These are phyloP conservation scores for Prionailurus bengalensis DNA, from an alignment of 2,113 vertebrate genomes.

Conservation along the genomic window DNA sequence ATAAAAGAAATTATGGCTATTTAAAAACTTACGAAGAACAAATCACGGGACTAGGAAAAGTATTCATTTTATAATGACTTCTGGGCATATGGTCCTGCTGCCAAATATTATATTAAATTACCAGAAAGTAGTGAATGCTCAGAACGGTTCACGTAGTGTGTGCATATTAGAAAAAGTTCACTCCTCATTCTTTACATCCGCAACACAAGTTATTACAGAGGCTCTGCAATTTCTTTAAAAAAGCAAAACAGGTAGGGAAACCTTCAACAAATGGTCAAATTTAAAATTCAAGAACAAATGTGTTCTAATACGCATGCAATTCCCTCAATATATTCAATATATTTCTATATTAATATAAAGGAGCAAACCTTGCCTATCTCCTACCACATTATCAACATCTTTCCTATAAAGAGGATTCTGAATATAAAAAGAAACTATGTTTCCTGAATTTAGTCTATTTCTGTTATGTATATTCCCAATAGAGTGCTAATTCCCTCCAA, in stretches of 20 bases:
- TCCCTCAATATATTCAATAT: not conserved
- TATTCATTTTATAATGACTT: constrained; percentile 4
- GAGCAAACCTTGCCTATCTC: not conserved
- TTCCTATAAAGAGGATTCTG: not conserved
- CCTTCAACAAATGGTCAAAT: not conserved
- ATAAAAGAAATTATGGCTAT: not conserved
- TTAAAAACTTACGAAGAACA: not conserved
- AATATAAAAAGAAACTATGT: not conserved
- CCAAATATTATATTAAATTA: not conserved
- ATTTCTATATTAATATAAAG: not conserved
- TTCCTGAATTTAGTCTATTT: not conserved
- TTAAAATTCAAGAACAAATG: not conserved
- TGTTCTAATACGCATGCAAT: not conserved
- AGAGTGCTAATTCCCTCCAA: not conserved
- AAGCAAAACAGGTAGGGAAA: not conserved
- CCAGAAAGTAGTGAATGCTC: not conserved
- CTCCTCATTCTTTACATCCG: not conserved
- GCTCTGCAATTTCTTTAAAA: not conserved
- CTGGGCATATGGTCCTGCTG: not conserved
- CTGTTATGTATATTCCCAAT: not conserved
- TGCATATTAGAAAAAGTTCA: not conserved
- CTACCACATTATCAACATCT: not conserved
- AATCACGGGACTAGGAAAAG: not conserved
- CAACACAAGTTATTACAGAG: not conserved
- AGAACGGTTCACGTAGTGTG: not conserved